Evolutionary conservation across 2,797 vertebrate species (phyloP).

Genomic region (Sebastolobus altivelis): DNA sequence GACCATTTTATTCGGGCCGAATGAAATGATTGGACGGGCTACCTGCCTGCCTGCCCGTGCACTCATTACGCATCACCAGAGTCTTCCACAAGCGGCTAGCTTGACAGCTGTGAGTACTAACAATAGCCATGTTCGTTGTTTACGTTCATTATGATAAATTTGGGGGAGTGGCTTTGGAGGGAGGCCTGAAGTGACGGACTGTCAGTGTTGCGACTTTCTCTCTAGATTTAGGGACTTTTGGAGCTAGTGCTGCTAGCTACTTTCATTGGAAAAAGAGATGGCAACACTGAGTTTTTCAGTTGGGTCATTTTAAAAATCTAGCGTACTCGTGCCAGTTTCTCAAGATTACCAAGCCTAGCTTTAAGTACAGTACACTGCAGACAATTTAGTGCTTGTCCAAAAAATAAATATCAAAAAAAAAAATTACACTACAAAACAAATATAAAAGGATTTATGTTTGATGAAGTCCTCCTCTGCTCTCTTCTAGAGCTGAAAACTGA

Average conservation of each 20-base stretch:
- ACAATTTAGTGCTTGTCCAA: background rate
- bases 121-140: too few relatives aligned
- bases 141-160: too few relatives aligned
- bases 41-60: too few relatives aligned
- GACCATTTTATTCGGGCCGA: too few relatives aligned
- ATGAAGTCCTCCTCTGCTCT: slow-evolving; percentile 5
- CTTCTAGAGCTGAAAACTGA: background rate
- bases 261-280: background rate
- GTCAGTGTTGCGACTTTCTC: background rate
- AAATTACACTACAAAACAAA: too few relatives aligned
- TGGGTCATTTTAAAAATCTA: background rate
- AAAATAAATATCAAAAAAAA: too few relatives aligned
- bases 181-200: too few relatives aligned
- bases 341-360: background rate
- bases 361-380: background rate
- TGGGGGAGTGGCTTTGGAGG: too few relatives aligned
- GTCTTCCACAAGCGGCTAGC: too few relatives aligned
- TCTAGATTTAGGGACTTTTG: background rate
- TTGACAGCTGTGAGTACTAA: too few relatives aligned
- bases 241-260: background rate
- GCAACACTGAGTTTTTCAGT: background rate
- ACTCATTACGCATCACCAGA: too few relatives aligned
- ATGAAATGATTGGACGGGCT: too few relatives aligned
- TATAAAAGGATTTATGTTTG: background rate
- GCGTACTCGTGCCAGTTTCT: background rate